These are phyloP conservation scores for Mareca strepera DNA, from an alignment of 2,797 vertebrate species.

Conservation along the genomic window DNA sequence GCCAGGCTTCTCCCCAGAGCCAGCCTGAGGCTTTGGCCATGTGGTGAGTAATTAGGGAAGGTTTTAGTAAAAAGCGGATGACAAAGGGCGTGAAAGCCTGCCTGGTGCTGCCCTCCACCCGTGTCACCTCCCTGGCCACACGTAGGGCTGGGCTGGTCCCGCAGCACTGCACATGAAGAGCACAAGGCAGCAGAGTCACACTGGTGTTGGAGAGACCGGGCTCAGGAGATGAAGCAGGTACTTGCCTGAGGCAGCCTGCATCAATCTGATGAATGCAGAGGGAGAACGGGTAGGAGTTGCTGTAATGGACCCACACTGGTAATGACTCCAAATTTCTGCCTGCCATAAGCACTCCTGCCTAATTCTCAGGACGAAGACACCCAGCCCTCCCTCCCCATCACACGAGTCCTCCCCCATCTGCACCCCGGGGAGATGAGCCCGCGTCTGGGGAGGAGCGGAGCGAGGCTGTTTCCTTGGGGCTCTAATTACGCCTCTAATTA, in stretches of 20 bases:
- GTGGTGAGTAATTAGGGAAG: background rate
- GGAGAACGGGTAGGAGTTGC: background rate
- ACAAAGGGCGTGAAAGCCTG: background rate
- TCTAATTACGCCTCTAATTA: background rate
- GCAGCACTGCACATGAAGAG: background rate
- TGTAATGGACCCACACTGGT: background rate
- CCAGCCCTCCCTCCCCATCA: background rate
- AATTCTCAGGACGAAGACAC: background rate
- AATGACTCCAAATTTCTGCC: background rate
- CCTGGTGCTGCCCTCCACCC: background rate
- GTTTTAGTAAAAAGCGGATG: background rate
- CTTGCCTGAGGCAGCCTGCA: accelerated
- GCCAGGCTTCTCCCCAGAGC: background rate
- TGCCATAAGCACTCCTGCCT: background rate
- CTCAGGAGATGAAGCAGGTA: background rate
- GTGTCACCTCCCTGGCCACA: background rate
- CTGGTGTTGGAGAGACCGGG: background rate
- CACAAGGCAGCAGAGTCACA: background rate
- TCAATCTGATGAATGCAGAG: background rate
- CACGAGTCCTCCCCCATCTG: background rate
- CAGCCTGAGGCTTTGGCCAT: background rate
- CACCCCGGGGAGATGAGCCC: background rate
- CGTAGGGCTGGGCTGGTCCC: background rate
- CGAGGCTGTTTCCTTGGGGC: background rate
- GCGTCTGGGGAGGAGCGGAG: background rate